Evolutionary conservation across 2,113 vertebrate species (phyloP), one percentile per base, ranked within the genome.

Genomic region (Passer montanus): DNA sequence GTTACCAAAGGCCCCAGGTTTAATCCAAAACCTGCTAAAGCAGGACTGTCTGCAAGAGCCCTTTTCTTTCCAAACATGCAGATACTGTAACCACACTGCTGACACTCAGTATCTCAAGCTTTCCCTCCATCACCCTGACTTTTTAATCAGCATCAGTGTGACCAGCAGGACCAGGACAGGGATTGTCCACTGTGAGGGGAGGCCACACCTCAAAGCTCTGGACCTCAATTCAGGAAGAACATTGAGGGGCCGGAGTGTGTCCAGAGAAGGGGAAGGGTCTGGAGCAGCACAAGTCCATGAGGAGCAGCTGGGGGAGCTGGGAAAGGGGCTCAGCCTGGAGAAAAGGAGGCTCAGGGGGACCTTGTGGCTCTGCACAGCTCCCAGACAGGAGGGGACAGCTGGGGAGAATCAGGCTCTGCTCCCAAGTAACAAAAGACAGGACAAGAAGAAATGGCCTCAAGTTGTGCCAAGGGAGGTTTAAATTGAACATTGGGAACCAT

Each of bases 241-340:
- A 18, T 0, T 8, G 68, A 89, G 33, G 31, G 11, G 39, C 39
- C 75, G n/a, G 23, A 64, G 15, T 0, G 0, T 3, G 27, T 9
- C n/a, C 84, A 44, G 49, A 41, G 66, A 31, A 27, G 28, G 17
- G 15, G 18, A 79, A 69, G n/a, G 55, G 14, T 12, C 62, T 84
- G 35, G 19, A 63, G 55, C 60, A 74, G 49, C 43, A 79, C 13
- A 33, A 41, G 6, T 8, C 10, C 37, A 5, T 9, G 26, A 24
- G 63, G 22, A 76, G 30, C 19, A 39, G 68, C 37, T 64, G 56
- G 59, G 44, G 60, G 15, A 16, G 37, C 2, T 39, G 74, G 44
- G 18, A 74, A 74, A 74, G 21, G 35, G 35, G 56, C 27, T 80
- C 7, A 85, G 43, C 9, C 37, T 58, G 62, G 50, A 64, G 22